Evolutionary conservation across 2,888 invertebrate genomes (phyloP), one percentile per base, ranked within the genome.

Genomic region (Cephalotes varians): DNA sequence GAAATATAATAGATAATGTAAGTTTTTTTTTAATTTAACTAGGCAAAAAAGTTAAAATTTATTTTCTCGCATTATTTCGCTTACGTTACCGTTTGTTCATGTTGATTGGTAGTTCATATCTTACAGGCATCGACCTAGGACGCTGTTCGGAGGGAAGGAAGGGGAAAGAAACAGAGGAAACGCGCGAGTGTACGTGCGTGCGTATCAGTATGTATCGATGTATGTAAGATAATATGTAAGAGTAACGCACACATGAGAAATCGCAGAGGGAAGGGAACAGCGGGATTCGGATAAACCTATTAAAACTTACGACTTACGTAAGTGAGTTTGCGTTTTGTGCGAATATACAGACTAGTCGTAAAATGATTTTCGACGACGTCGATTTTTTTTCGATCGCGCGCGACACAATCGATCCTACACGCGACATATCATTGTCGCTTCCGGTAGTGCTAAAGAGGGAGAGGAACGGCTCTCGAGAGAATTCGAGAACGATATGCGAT

Each of bases 281-380:
- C 2, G 37, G 37, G 21, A 31, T 18, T 64, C 62, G 40, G 37
- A 44, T 88, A 90, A 90, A 90, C 82, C 86, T 88, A 90, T 88
- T 87, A 90, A 88, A 87, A 47, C 21, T 60, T 60, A 60, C 84
- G 86, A 85, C 86, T 92, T 91, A 88, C 88, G 80, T 90, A 90
- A 92, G 85, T 6, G 37, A 87, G 71, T 60, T 72, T 72, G 65
- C 69, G 51, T 71, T 71, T 71, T 6, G 37, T 25, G 37, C 18
- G 49, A n/a, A 47, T 15, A 44, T 12, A 51, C 31, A 9, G 15
- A 21, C n/a, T 31, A n/a, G n/a, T 18, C 15, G n/a, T 44, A 47
- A 10, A 47, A 31, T 69, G 21, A n/a, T 69, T 54, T 60, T 74
- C 62, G 40, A 71, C 64, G 72, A 69, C 69, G 49, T 49, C 71